Evolutionary conservation across 2,113 vertebrate genomes (phyloP), one percentile per base, ranked within the genome.

Genomic region (Clarias macrocephalus): DNA sequence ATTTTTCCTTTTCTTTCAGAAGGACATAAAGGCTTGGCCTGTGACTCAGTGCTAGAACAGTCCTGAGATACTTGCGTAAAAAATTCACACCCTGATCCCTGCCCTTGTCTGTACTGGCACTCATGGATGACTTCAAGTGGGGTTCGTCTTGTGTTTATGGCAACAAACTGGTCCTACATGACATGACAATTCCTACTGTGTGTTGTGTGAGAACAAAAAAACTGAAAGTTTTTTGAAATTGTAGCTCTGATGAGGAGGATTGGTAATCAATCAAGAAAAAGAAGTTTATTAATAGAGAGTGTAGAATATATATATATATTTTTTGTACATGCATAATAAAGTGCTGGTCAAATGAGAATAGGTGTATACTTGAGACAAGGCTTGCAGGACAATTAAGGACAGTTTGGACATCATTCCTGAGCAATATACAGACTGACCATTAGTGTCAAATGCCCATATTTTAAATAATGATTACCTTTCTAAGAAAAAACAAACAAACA

Each of bases 261-360:
- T 8, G 52, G 5, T 48, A 75, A 62, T 42, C n/a, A 62, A 62
- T 62, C 68, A 60, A 52, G 57, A 63, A 63, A 0, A 3, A 60
- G 18, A 37, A 62, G 79, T 85, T 77, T 63, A 77, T 65, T 76
- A 21, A 10, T 85, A 75, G n/a, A 73, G 21, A 48, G 3, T 57
- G 54, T 42, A n/a, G 48, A 48, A 48, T 48, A 48, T 48, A 3
- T 37, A 1, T 37, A 2, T 21, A 21, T 2, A 37, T 65, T 83
- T 30, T 75, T 62, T 0, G 10, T 37, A n/a, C 21, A 37, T 76
- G 33, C 1, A 37, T 42, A 62, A 63, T 63, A 77, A 79, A 79
- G 73, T 85, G 73, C 84, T 85, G 59, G 77, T 25, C 18, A 65
- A 54, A 65, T 65, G 57, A 76, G 70, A 85, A 72, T 54, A 72